phyloP scores from a whole-genome alignment of 1,140 invertebrate genomes.

The Drosophila ficusphila region DNA sequence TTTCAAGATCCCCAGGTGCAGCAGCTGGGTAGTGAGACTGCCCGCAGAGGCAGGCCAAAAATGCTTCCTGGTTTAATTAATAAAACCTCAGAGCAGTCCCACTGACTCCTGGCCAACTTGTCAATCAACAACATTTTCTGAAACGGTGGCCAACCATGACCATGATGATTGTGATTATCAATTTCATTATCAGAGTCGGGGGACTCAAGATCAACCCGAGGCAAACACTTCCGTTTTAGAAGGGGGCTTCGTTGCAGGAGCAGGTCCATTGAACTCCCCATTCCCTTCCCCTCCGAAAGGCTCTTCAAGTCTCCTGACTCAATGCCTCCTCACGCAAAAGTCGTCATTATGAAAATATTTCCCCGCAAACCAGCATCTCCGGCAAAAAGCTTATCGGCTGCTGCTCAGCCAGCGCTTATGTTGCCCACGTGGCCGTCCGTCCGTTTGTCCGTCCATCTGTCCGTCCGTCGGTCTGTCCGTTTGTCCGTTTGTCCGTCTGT shows the following conservation, averaged over 20 bases:
- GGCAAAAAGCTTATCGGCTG: constrained; percentile 57
- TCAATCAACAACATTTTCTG: constrained; percentile 74
- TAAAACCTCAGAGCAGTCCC: constrained; percentile 17
- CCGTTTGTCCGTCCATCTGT: not conserved
- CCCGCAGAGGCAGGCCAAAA: constrained; percentile 41
- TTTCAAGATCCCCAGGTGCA: constrained; percentile 64
- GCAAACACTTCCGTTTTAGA: constrained; percentile 71
- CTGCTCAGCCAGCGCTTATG: constrained; percentile 71
- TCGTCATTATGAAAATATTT: constrained; percentile 55
- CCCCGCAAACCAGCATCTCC: constrained; percentile 17
- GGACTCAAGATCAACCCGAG: constrained; percentile 6
- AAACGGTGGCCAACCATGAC: constrained; percentile 26
- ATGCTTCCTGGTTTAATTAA: constrained; percentile 80
- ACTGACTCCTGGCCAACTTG: constrained; percentile 37
- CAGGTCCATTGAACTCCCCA: constrained; percentile 50
- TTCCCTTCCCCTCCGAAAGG: too few species aligned
- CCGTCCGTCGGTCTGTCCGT: constrained; percentile 5
- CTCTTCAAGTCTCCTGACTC: constrained; percentile 2
- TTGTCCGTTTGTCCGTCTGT: not conserved
- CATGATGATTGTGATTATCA: constrained; percentile 69
- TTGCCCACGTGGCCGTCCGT: constrained; percentile 54
- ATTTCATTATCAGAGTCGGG: constrained; percentile 47
- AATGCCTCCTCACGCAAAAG: constrained; percentile 45
- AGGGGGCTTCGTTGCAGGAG: not conserved
- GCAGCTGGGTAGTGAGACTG: constrained; percentile 36